Conservation (phyloP, 2,888 invertebrate species). For the Ochropleura leucogaster region DNA sequence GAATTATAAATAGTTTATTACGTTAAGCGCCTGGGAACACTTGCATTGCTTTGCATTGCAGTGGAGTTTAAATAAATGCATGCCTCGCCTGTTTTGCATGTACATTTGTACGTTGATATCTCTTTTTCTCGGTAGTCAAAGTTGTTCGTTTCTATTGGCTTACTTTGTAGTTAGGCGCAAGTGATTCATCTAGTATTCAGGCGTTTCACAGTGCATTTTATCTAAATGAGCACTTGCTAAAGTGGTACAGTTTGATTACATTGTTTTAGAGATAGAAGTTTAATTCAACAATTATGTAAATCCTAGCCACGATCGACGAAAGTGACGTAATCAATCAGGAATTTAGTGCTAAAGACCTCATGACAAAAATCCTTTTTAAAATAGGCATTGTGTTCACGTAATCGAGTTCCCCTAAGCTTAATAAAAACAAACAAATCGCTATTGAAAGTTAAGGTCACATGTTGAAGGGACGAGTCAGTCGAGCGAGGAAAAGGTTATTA, state of each 20-base stretch:
- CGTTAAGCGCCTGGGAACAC: conserved; percentile 37
- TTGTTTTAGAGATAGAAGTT: background rate
- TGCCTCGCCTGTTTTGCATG: conserved; percentile 35
- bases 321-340: background rate
- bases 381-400: background rate
- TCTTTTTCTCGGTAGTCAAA: conserved; percentile 52
- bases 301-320: background rate
- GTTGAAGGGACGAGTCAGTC: conserved; percentile 72
- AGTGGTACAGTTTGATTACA: background rate
- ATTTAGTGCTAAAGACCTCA: background rate
- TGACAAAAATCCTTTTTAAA: background rate
- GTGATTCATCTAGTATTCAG: conserved; percentile 42
- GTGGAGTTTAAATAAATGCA: conserved; percentile 34
- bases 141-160: conserved; percentile 55
- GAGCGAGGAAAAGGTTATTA: conserved; percentile 87
- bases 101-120: conserved; percentile 51
- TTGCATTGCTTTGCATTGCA: conserved; percentile 37
- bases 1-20: conserved; percentile 65
- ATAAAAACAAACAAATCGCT: conserved; percentile 60
- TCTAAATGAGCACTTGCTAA: conserved; percentile 11
- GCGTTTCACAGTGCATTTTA: conserved; percentile 25
- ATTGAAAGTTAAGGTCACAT: conserved; percentile 65
- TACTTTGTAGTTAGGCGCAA: conserved; percentile 49
- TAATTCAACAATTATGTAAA: conserved; percentile 6
- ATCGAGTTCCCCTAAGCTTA: conserved; percentile 34